phyloP scores from a whole-genome alignment of 2,797 vertebrate species.

The Catharus ustulatus region DNA sequence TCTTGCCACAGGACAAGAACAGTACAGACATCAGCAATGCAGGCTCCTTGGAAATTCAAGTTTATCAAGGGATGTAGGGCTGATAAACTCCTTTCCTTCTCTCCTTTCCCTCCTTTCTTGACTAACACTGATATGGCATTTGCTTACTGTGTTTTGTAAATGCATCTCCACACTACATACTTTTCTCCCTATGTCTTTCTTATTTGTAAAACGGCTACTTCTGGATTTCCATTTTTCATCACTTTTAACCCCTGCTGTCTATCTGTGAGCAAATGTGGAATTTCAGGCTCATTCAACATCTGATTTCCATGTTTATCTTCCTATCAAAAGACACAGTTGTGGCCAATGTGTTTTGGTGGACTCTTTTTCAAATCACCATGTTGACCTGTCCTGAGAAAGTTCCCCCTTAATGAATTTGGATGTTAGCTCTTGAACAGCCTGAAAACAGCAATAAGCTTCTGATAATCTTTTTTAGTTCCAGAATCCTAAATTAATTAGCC shows the following conservation, averaged over 20 bases:
- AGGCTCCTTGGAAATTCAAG: not conserved
- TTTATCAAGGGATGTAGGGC: not conserved
- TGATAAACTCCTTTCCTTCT: not conserved
- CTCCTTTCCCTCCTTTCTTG: not conserved
- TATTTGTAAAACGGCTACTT: not conserved
- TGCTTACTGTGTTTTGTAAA: not conserved
- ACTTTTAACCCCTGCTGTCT: not conserved
- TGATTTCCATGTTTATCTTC: not conserved
- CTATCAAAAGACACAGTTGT: not conserved
- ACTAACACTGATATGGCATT: not conserved
- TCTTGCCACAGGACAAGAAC: not conserved
- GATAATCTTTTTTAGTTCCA: not conserved
- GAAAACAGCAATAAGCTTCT: not conserved
- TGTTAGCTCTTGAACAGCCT: not conserved
- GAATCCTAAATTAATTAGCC: not conserved
- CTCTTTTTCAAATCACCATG: not conserved
- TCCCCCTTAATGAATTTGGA: not conserved
- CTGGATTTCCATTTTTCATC: not conserved
- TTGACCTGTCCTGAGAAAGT: not conserved
- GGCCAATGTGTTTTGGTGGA: not conserved
- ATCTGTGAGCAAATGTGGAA: not conserved
- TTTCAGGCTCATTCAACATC: not conserved
- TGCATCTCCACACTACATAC: fast-evolving
- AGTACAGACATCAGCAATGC: not conserved
- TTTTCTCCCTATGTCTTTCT: not conserved